Base-by-base conservation (phyloP, 2,113 vertebrate species). In the Melospiza georgiana region DNA sequence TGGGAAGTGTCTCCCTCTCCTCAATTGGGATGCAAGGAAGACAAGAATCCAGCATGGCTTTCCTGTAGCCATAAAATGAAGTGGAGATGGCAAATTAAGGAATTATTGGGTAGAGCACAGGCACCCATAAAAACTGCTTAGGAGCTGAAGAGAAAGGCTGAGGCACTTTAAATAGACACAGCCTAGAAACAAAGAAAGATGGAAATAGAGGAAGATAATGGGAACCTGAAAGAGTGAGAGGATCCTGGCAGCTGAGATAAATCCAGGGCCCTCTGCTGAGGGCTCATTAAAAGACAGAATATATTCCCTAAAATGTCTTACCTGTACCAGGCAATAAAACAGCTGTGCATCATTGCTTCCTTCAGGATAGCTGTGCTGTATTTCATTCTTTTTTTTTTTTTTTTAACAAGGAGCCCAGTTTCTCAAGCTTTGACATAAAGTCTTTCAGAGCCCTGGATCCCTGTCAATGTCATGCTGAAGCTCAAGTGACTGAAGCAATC, bases 271-370 rank as follows among this genome's bases (percentile, higher is more conserved):
- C 93, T 96, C 69, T 94, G 80, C 55, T 44, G n/a, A 72, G 49
- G 44, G 44, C 92, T 96, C 82, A 90, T 93, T 92, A 94, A 69
- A 95, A 93, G 76, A 57, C 30, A 77, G 84, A 87, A 79, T 85
- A 83, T 88, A 58, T 93, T 90, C 44, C 82, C 72, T 94, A 77
- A 89, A 93, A 65, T 15, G 9, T 92, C 90, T 92, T 95, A 90
- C 83, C 68, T 88, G 33, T 81, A 76, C 30, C 25, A 90, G 87
- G 67, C 87, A 94, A 84, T 93, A 63, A 90, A 91, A 14, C 79
- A 95, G 59, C 90, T 96, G 90, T 90, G 87, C 48, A 88, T 86
- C 79, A 78, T 75, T 89, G 72, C 68, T 90, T 95, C 22, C 82
- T 71, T 91, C 62, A 78, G 51, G 55, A 86, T 92, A 77, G 46